Conservation (phyloP, 53 echinoderm and acorn worm species). For the Patiria pectinifera region DNA sequence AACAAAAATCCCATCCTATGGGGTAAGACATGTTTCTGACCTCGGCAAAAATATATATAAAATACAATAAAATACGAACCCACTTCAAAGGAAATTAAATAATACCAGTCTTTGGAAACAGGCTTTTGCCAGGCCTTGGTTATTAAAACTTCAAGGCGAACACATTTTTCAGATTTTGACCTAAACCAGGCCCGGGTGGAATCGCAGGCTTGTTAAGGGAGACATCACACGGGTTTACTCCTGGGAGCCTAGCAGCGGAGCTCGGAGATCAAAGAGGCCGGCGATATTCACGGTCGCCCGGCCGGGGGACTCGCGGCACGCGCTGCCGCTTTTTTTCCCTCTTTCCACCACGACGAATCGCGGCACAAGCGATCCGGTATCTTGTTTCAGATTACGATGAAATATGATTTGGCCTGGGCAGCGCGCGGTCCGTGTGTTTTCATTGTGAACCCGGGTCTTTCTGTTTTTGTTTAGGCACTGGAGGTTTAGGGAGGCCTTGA, state of each 20-base stretch:
- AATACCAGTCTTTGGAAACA: conserved; percentile 32
- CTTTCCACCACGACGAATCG: conserved; percentile 1
- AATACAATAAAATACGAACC: background rate
- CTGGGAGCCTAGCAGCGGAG: conserved; percentile 44
- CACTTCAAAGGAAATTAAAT: conserved; percentile 23
- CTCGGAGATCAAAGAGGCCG: conserved; percentile 52
- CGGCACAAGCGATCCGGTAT: conserved; percentile 48
- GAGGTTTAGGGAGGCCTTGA: conserved; percentile 39
- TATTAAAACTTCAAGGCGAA: conserved; percentile 65
- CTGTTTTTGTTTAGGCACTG: background rate
- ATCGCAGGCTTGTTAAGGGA: conserved; percentile 35
- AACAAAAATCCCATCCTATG: background rate
- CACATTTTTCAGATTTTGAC: conserved; percentile 57
- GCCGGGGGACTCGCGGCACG: conserved; percentile 59
- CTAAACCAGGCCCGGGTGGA: conserved; percentile 42
- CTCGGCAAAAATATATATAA: background rate
- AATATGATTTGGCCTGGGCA: conserved; percentile 44
- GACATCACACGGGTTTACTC: conserved; percentile 47
- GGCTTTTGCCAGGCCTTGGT: conserved; percentile 36
- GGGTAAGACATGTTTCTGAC: background rate
- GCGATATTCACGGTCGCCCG: conserved; percentile 28
- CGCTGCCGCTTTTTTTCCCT: background rate
- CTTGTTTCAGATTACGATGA: conserved; percentile 57
- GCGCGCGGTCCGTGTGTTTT: conserved; percentile 19
- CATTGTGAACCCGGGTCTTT: background rate